Percentiles rank a stretch among this genome's conserved stretches.
These are phyloP conservation scores for sheep (Ovis aries) DNA, from an alignment of 2,113 vertebrate species.

Conservation along the genomic window ARS-UI_Ramb_v3.0 NC_056055.1:245777001-245777500, in stretches of 20 bases:
- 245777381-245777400: fast-evolving
- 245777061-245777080: background rate
- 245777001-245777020: background rate
- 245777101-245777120: background rate
- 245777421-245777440: background rate
- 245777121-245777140: background rate
- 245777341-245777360: no score
- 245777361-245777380: background rate
- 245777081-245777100: background rate
- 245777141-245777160: background rate
- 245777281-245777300: background rate
- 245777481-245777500: background rate
- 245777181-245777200: background rate
- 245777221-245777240: background rate
- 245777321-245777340: background rate
- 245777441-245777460: fast-evolving
- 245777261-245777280: background rate
- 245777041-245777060: background rate
- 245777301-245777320: background rate
- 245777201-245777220: no score
- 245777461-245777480: background rate
- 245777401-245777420: fast-evolving
- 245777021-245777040: background rate
- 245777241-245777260: fast-evolving
- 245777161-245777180: background rate